Conservation (phyloP, 2,797 vertebrate genomes). For the Chrosomus eos region DNA sequence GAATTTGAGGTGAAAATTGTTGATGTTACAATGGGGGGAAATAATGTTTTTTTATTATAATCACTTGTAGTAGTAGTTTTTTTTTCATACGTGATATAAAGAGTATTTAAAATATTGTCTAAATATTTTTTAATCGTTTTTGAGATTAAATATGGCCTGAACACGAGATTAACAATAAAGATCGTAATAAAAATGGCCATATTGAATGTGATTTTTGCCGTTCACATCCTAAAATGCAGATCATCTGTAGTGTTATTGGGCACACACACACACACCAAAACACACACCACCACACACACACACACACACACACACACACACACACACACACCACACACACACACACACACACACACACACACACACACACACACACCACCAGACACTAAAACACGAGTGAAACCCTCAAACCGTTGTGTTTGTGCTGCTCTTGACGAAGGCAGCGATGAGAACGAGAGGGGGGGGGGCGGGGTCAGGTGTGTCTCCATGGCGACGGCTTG, state of each 20-base stretch:
- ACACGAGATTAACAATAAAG: not conserved
- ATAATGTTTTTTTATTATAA: not conserved
- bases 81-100: not conserved
- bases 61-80: not conserved
- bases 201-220: not conserved
- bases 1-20: not conserved
- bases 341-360: no score
- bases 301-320: not conserved
- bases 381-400: not conserved
- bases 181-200: not conserved
- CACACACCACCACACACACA: not conserved
- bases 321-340: not conserved
- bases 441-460: constrained; percentile 25
- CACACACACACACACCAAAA: not conserved
- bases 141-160: not conserved
- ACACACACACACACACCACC: not conserved
- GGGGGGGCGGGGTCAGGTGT: constrained; percentile 44
- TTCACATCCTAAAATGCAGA: not conserved
- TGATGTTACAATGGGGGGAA: not conserved
- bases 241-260: not conserved
- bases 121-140: not conserved
- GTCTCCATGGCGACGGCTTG: constrained; percentile 57
- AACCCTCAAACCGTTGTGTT: constrained; percentile 38
- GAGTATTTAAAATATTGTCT: not conserved
- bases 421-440: constrained; percentile 53